Base-by-base conservation (phyloP, 2,888 invertebrate genomes). In the Phlogophora meticulosa region DNA sequence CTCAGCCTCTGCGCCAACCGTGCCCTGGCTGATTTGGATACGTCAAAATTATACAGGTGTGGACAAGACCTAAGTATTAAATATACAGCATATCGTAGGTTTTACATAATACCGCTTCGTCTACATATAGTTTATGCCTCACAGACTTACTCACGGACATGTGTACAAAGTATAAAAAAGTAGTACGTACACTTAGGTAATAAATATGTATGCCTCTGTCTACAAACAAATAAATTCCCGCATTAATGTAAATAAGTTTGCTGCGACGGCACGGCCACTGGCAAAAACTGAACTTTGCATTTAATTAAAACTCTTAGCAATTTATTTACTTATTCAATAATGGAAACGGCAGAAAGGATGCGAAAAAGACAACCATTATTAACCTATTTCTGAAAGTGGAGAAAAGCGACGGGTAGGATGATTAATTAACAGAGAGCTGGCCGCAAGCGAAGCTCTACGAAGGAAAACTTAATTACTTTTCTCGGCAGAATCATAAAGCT, bases 391-490 rank as follows among this genome's bases (percentile, higher is more conserved):
- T 86, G 88, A 87, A 88, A 90, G 86, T 87, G 86, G 86, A 88
- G 89, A 87, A 91, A 90, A 90, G 87, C 89, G 89, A 87, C 89
- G 87, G 87, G 86, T 85, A 85, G 85, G 87, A 92, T 93, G 91
- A 93, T 93, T 93, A 92, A 93, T 93, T 93, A 93, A 91, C 90
- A 89, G 84, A 78, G 86, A 87, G 88, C 88, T 86, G 87, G 88
- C 91, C 91, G 87, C 92, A 89, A 90, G 89, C 88, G 90, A 86
- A 84, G 87, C 88, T 85, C 87, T 83, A 82, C 87, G 84, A 88
- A 90, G 88, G 91, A 91, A 92, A 92, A 92, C 90, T 91, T 93
- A 93, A 93, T 93, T 94, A 93, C 89, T 92, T 93, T 93, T 91
- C 92, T 92, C 90, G 80, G 87, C 82, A 85, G 90, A 91, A 92